A percentile compares a stretch with the other conserved stretches of the same genome.
phyloP scores from a whole-genome alignment of 2,113 vertebrate species.

The Cathartes aura region DNA sequence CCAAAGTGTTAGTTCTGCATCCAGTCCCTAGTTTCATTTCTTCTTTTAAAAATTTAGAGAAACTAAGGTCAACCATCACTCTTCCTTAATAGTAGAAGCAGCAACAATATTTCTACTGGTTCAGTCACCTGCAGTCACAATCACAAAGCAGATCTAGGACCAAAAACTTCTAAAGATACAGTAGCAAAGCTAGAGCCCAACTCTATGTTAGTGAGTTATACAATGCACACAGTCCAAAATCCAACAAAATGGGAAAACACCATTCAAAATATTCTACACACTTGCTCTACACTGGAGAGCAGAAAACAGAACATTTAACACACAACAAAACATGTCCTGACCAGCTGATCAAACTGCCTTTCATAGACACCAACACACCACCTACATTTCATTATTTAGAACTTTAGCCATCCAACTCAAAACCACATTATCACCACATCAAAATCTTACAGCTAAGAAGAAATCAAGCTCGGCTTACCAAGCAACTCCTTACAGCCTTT shows the following conservation, averaged over 20 bases:
- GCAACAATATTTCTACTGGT: not conserved
- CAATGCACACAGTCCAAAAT: not conserved
- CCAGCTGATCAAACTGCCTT: not conserved
- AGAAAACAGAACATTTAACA: not conserved
- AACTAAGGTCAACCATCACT: not conserved
- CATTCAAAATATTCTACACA: not conserved
- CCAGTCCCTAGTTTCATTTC: not conserved
- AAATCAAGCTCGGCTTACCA: not conserved
- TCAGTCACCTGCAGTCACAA: not conserved
- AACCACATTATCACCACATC: not conserved
- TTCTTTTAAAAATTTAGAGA: not conserved
- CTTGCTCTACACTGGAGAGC: not conserved
- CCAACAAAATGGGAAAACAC: not conserved
- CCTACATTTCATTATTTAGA: not conserved
- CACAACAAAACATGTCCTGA: not conserved
- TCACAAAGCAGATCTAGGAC: not conserved
- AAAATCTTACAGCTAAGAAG: not conserved
- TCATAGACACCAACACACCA: not conserved
- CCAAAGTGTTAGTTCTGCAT: not conserved
- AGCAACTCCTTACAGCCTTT: not conserved
- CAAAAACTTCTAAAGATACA: not conserved
- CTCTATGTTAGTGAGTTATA: conserved; percentile 58
- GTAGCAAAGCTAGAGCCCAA: conserved; percentile 15
- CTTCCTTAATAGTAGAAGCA: not conserved
- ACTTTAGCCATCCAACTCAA: not conserved